Base-by-base conservation (phyloP, 2,888 invertebrate genomes). In the Nyleta sp. region DNA sequence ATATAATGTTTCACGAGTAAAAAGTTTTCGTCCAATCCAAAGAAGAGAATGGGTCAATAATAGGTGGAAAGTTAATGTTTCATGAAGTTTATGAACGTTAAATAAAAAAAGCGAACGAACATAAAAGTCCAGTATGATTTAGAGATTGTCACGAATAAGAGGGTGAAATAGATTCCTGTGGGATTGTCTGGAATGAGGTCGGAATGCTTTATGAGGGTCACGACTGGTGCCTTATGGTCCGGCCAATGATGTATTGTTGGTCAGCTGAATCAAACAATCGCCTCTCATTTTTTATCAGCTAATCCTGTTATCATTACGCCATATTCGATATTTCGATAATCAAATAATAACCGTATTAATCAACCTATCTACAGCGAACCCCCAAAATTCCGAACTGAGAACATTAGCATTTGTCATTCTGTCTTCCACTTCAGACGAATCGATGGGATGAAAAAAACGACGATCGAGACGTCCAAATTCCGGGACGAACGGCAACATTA, bases 121-220 rank as follows among this genome's bases (percentile, higher is more conserved):
- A 80, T 64, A 73, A 80, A 72, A 80, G 76, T 78, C 72, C 67
- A 67, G 72, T 82, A 81, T 82, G 78, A 81, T 76, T 78, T 79
- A 81, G 76, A 71, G 83, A 77, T 78, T 80, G 74, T 79, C 76
- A 73, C 67, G 74, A 74, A 57, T 74, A 73, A 79, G 80, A 82
- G 83, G 84, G 80, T 83, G 81, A 81, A 74, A 76, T 83, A 84
- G 83, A 88, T 86, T 88, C 89, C 89, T 85, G 78, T 82, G 88
- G 88, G 89, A 89, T 85, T 77, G 79, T 71, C 81, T 72, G 72
- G 85, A 86, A 87, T 87, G 87, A 87, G 84, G 80, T 80, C 81
- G 83, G 88, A 88, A 89, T 88, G 87, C 85, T 86, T 88, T 86
- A 88, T 87, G 86, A 88, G 86, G 81, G 81, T 81, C 83, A 80